Conservation (phyloP, 2,797 vertebrate genomes). For the Neostethus bicornis region DNA sequence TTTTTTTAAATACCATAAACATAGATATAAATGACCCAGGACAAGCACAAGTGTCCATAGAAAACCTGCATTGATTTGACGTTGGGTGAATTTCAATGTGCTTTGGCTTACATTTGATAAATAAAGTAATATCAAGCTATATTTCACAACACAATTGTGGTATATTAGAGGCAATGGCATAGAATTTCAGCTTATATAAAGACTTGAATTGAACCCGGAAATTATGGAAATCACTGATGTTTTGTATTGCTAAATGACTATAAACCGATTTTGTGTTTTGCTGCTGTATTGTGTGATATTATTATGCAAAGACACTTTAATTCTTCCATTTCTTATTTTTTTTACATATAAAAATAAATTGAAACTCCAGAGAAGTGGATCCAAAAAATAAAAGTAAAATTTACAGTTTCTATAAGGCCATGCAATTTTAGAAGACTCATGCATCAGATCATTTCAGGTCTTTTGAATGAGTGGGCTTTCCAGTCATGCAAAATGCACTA, state of each 20-base stretch:
- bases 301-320: slow-evolving; percentile 65
- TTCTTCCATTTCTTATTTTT: slow-evolving; percentile 49
- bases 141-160: slow-evolving; percentile 77
- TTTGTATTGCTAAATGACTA: slow-evolving; percentile 71
- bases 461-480: slow-evolving; percentile 71
- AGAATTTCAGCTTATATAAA: slow-evolving; percentile 75
- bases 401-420: slow-evolving; percentile 78
- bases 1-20: slow-evolving; percentile 68
- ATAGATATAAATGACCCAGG: slow-evolving; percentile 72
- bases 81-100: slow-evolving; percentile 80
- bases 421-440: slow-evolving; percentile 79
- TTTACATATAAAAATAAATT: slow-evolving; percentile 83
- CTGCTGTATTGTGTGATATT: slow-evolving; percentile 66
- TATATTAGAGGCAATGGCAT: slow-evolving; percentile 77
- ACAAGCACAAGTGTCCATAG: slow-evolving; percentile 71
- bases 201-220: slow-evolving; percentile 66
- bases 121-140: slow-evolving; percentile 77
- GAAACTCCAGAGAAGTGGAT: slow-evolving; percentile 68
- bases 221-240: slow-evolving; percentile 63
- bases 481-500: slow-evolving; percentile 78
- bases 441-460: slow-evolving; percentile 70
- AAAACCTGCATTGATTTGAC: slow-evolving; percentile 78
- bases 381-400: slow-evolving; percentile 69
- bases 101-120: slow-evolving; percentile 80
- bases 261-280: slow-evolving; percentile 67